A percentile compares a stretch with the other conserved stretches of the same genome.
These are phyloP conservation scores for Myotis brandtii DNA, from an alignment of 2,113 vertebrate species.

Conservation along the genomic window DNA sequence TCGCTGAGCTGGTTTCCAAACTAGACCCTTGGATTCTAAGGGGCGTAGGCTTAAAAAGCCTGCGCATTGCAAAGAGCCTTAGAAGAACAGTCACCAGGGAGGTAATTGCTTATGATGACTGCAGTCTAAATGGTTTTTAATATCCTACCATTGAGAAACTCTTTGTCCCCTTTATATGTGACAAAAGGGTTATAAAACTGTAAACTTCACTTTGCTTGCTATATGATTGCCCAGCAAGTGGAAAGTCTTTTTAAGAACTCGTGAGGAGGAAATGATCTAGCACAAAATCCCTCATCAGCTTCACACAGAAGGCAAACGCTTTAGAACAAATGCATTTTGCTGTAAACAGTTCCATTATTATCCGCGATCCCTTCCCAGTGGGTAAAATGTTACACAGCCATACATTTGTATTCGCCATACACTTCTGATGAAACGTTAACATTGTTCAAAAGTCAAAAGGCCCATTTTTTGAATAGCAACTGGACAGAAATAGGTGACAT, in stretches of 20 bases:
- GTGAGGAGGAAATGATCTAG: constrained; percentile 34
- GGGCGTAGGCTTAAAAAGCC: not conserved
- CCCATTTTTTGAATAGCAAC: not conserved
- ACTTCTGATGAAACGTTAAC: constrained; percentile 34
- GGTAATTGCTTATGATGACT: constrained; percentile 48
- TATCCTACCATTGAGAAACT: constrained; percentile 8
- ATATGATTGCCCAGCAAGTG: constrained; percentile 55
- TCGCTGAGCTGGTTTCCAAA: not conserved
- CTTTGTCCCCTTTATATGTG: not conserved
- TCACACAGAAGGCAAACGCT: constrained; percentile 20
- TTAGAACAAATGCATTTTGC: constrained; percentile 49
- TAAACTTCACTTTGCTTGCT: constrained; percentile 46
- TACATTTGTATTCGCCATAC: not conserved
- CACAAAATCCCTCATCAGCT: constrained; percentile 40
- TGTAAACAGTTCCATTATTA: constrained; percentile 43
- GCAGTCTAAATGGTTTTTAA: constrained; percentile 43
- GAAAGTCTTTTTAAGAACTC: constrained; percentile 49
- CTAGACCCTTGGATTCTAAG: not conserved
- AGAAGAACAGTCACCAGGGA: not conserved
- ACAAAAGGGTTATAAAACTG: constrained; percentile 14
- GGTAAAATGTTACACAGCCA: not conserved
- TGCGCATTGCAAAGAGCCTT: not conserved
- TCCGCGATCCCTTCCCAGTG: not conserved
- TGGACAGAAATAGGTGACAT: not conserved
- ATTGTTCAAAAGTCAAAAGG: constrained; percentile 8